Base-by-base conservation (phyloP, 2,888 invertebrate genomes). In the Synanthedon vespiformis region DNA sequence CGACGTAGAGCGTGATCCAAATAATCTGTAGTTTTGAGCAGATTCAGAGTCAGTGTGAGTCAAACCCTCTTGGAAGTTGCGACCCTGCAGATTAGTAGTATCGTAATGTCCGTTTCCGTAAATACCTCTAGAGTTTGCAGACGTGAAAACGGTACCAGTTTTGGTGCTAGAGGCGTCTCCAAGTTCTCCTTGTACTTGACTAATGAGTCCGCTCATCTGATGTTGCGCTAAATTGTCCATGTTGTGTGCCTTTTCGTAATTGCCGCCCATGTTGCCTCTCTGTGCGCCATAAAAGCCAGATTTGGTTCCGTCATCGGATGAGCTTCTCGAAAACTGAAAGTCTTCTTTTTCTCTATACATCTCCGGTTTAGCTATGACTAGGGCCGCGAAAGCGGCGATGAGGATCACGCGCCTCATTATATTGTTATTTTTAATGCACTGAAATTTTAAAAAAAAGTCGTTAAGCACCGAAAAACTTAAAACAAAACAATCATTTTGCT, bases 231-330 rank as follows among this genome's bases (percentile, higher is more conserved):
- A 59, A 0, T 60, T 55, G 58, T 88, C 88, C 88, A 88, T 88
- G 57, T 88, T 88, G 57, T 88, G 88, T 4, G 88, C 80, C 40
- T 70, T 72, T 68, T 88, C 88, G 59, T 74, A 88, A 59, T 88
- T 88, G 2, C 88, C 88, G 13, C 88, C 88, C 85, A 86, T 80
- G 56, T 88, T 88, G n/a, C 88, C 88, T 60, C 86, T 72, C 56
- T 88, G 88, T 10, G 88, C 81, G 13, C 79, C 86, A 56, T 88
- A 88, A 58, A 56, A 88, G 12, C 88, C 88, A 12, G 84, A 67
- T 61, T 86, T 87, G 12, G 61, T 61, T 12, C 87, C 88, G 27
- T 87, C 87, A 54, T 86, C 88, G 2, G 83, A 70, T n/a, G 86
- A 86, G 58, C 84, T 86, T 61, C 88, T 74, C 14, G 86, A 78